phyloP scores from a whole-genome alignment of 2,888 invertebrate genomes.

The Druceiella hillmani region DNA sequence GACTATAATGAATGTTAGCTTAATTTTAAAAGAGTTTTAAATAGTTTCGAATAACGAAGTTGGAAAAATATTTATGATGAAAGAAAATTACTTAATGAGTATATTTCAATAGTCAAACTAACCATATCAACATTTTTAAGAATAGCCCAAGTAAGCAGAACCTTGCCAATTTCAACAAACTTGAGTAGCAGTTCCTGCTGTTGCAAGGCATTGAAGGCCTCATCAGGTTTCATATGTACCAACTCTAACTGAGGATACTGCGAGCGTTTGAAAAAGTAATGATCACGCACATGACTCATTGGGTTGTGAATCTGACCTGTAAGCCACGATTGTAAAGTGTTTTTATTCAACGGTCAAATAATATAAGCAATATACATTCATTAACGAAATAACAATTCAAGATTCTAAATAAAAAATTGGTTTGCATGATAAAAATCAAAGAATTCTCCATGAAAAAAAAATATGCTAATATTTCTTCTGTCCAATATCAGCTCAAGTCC shows the following conservation, averaged over 20 bases:
- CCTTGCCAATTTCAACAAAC: slow-evolving; percentile 97
- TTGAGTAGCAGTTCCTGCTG: slow-evolving; percentile 88
- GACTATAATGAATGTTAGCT: too few species aligned
- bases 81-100: slow-evolving; percentile 97
- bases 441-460: too few species aligned
- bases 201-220: slow-evolving; percentile 85
- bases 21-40: too few species aligned
- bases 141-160: slow-evolving; percentile 85
- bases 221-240: slow-evolving; percentile 87
- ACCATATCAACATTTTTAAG: slow-evolving; percentile 89
- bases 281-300: slow-evolving; percentile 90
- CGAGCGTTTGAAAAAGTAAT: slow-evolving; percentile 92
- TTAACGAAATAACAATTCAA: too few species aligned
- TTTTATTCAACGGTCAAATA: too few species aligned
- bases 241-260: slow-evolving; percentile 96
- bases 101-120: slow-evolving; percentile 51
- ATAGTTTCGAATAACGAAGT: too few species aligned
- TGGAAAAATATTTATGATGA: slow-evolving; percentile 44
- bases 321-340: slow-evolving; percentile 20
- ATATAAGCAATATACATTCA: too few species aligned
- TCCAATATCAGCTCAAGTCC: too few species aligned
- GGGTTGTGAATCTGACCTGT: slow-evolving; percentile 95
- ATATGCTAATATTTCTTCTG: too few species aligned
- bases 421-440: too few species aligned
- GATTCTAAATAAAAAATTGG: too few species aligned